Percentiles rank a stretch among this genome's conserved stretches.
phyloP scores from a whole-genome alignment of 64 coral and sea anemone species.

The Stylophora pistillata region DNA sequence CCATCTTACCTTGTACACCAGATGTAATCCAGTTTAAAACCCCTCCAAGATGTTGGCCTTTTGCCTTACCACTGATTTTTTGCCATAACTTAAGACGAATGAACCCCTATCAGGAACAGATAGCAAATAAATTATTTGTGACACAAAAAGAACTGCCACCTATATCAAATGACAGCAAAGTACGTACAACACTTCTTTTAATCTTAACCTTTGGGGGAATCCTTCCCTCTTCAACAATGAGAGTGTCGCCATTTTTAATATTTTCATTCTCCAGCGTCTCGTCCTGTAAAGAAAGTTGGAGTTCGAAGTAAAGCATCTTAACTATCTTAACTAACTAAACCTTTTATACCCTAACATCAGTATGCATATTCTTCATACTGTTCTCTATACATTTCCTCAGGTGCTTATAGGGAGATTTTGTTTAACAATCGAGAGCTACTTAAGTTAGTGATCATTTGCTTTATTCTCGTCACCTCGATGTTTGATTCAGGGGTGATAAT shows the following conservation, averaged over 20 bases:
- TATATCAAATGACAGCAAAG: neutral
- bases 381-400: no score
- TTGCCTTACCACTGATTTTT: neutral
- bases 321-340: no score
- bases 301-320: neutral
- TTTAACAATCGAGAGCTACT: no score
- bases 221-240: slow-evolving; percentile 70
- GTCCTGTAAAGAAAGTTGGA: slow-evolving; percentile 24
- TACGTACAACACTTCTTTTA: neutral
- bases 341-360: no score
- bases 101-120: slow-evolving; percentile 58
- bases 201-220: slow-evolving; percentile 71
- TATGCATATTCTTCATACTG: no score
- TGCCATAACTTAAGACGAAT: slow-evolving; percentile 71
- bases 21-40: slow-evolving; percentile 68
- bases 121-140: neutral
- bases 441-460: no score
- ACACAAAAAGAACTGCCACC: neutral
- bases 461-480: no score
- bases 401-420: no score
- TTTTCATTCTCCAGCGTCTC: slow-evolving; percentile 60
- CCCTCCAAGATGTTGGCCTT: neutral
- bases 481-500: no score
- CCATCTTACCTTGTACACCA: slow-evolving; percentile 65
- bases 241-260: slow-evolving; percentile 69